Evolutionary conservation across 2,888 invertebrate genomes (phyloP).

Genomic region (Morinoia aosen): DNA sequence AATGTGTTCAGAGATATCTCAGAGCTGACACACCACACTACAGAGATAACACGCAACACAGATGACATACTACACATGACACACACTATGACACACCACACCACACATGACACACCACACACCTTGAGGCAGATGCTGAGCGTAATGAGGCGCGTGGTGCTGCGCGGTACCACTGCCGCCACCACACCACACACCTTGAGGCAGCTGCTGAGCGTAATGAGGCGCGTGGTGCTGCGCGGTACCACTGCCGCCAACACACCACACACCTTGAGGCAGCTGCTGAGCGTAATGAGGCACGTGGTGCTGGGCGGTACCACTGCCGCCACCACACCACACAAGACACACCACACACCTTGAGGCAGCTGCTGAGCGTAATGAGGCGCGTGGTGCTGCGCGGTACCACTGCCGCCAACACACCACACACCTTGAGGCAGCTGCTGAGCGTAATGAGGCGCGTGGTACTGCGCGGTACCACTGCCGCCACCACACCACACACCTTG

Average conservation of each 20-base stretch:
- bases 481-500: constrained; percentile 83
- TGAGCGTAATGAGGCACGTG: constrained; percentile 84
- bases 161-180: constrained; percentile 86
- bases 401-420: constrained; percentile 90
- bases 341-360: constrained; percentile 67
- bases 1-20: too few relatives aligned
- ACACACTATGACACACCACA: too few relatives aligned
- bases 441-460: constrained; percentile 89
- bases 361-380: constrained; percentile 81
- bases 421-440: constrained; percentile 73
- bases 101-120: too few relatives aligned
- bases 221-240: constrained; percentile 69
- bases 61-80: too few relatives aligned
- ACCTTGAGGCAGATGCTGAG: constrained; percentile 74
- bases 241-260: constrained; percentile 77
- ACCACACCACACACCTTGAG: constrained; percentile 83
- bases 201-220: constrained; percentile 80
- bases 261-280: constrained; percentile 74
- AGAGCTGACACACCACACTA: too few relatives aligned
- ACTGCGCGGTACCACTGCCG: constrained; percentile 85
- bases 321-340: constrained; percentile 90
- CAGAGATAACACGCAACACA: too few relatives aligned
- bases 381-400: constrained; percentile 87
- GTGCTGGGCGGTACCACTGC: constrained; percentile 88
- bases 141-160: constrained; percentile 87